These are phyloP conservation scores for Nannoperca obscura DNA, from an alignment of 2,797 vertebrate genomes.

Conservation along the genomic window DNA sequence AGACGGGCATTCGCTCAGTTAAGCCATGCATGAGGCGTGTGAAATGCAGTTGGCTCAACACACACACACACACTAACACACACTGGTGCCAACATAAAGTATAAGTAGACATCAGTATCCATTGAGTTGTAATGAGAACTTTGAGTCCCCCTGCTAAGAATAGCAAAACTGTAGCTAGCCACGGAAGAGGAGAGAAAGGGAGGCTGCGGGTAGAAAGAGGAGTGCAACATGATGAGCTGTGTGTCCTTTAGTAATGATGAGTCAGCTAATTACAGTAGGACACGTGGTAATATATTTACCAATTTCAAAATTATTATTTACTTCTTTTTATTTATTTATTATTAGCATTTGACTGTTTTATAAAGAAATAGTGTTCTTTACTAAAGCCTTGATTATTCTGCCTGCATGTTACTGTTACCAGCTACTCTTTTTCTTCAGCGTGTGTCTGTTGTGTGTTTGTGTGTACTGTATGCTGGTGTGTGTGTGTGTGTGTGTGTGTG, in stretches of 20 bases:
- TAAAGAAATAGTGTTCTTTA: neutral
- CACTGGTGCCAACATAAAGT: constrained; percentile 35
- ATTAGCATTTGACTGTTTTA: neutral
- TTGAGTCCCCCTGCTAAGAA: constrained; percentile 64
- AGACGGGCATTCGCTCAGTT: constrained; percentile 45
- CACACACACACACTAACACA: constrained; percentile 26
- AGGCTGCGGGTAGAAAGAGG: constrained; percentile 46
- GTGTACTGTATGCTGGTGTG: neutral
- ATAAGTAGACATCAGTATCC: constrained; percentile 58
- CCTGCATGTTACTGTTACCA: neutral
- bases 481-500: neutral
- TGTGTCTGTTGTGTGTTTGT: constrained; percentile 5
- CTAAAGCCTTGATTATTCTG: neutral
- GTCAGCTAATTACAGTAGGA: constrained; percentile 60
- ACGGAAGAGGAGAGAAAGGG: constrained; percentile 54
- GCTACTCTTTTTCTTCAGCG: neutral
- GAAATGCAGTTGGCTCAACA: constrained; percentile 57
- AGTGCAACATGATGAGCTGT: constrained; percentile 55
- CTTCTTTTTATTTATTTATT: neutral
- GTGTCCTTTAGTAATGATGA: constrained; percentile 71
- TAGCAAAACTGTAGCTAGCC: constrained; percentile 51
- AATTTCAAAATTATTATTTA: neutral
- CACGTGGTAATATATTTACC: neutral
- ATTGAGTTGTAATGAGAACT: constrained; percentile 67
- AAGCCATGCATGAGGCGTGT: constrained; percentile 53